Base-by-base conservation (phyloP, 1,140 invertebrate genomes). In the Brachionus paranguensis region DNA sequence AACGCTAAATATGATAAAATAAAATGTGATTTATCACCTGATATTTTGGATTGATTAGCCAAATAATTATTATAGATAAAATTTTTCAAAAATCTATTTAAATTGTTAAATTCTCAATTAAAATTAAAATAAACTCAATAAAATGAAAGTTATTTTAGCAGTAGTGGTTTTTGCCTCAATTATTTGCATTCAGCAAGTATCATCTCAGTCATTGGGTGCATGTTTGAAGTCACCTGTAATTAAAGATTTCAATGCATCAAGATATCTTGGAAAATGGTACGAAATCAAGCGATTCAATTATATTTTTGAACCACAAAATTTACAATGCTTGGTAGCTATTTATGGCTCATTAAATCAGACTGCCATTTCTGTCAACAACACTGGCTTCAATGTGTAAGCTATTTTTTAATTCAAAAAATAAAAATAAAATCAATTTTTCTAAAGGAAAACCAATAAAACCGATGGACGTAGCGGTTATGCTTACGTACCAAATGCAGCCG, bases 221-320 rank as follows among this genome's bases (percentile, higher is more conserved):
- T 74, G 70, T 24, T 3, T 74, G 1, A 43, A 74, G 17, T 17
- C 33, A 7, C 70, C 70, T 45, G 70, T 74, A 8, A 43, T 74
- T 17, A 74, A 20, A 17, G 70, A 74, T 11, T 74, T 74, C 17
- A 12, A 74, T 45, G 70, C 70, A 2, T 24, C 70, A 10, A 41
- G n/a, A 43, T 79, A 79, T 43, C 33, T 79, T 37, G 78, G 78
- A 1, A 50, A 64, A 37, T 79, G 78, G 78, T 79, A 60, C 50
- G 78, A 79, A 64, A 79, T 79, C 11, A 50, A 50, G 14, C 78
- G 78, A 53, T 79, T 55, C 24, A 43, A 79, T 43, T 79, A 79
- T 12, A 37, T 79, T 14, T 79, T 79, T 79, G 78, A 79, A 10
- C 24, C 43, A 33, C 12, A 50, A 50, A 64, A 55, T 79, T 17